A percentile compares a stretch with the other conserved stretches of the same genome.
These are phyloP conservation scores for Yponomeuta evonymella DNA, from an alignment of 2,888 invertebrate genomes.

Conservation along the genomic window DNA sequence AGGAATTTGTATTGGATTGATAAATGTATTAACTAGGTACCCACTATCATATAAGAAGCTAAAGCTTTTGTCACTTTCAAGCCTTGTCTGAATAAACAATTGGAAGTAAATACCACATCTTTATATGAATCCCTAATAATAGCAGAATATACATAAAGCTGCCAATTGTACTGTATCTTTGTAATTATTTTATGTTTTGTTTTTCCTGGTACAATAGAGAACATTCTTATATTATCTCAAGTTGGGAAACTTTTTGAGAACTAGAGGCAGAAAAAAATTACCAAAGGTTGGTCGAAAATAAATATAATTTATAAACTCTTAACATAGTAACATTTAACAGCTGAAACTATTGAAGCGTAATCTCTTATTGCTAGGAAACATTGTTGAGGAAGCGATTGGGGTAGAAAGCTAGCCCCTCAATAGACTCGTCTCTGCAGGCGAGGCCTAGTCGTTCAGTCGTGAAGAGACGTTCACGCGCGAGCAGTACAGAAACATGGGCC, in stretches of 20 bases:
- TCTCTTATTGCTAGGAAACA: constrained; percentile 6
- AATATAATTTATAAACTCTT: constrained; percentile 5
- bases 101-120: constrained; percentile 2
- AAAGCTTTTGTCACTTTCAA: constrained; percentile 44
- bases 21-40: constrained; percentile 18
- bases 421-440: constrained; percentile 95
- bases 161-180: neutral
- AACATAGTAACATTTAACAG: neutral
- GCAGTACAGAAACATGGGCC: constrained; percentile 88
- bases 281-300: neutral
- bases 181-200: too few relatives aligned
- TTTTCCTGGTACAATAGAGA: too few relatives aligned
- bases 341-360: neutral
- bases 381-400: constrained; percentile 87
- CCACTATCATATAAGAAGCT: constrained; percentile 28
- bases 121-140: neutral
- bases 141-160: neutral
- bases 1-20: constrained; percentile 37
- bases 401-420: constrained; percentile 96
- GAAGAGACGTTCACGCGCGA: constrained; percentile 92
- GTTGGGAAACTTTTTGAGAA: neutral
- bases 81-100: constrained; percentile 45
- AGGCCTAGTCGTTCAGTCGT: constrained; percentile 91
- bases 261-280: neutral
- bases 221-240: too few relatives aligned